These are phyloP conservation scores for Solenodon paradoxus DNA, from an alignment of 2,113 vertebrate species.

Conservation along the genomic window DNA sequence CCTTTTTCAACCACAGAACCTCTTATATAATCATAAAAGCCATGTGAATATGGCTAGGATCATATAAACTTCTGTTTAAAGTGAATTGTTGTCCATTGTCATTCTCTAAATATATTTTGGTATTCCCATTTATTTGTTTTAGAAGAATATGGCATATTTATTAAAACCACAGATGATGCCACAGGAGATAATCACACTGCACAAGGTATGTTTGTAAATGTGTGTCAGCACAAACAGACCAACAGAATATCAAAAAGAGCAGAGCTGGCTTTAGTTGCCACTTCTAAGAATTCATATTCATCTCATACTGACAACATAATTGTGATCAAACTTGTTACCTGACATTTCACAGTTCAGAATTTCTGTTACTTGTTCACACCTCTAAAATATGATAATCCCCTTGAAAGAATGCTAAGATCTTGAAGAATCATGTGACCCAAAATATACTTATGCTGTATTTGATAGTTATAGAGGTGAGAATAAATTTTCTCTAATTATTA, in stretches of 20 bases:
- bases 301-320: not conserved
- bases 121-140: slow-evolving; percentile 74
- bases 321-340: not conserved
- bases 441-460: not conserved
- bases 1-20: not conserved
- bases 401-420: not conserved
- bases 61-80: slow-evolving; percentile 38
- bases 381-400: not conserved
- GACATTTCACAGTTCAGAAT: not conserved
- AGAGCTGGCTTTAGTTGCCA: not conserved
- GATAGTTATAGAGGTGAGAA: not conserved
- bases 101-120: slow-evolving; percentile 48
- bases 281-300: not conserved
- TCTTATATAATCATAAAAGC: not conserved
- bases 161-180: slow-evolving; percentile 86
- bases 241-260: not conserved
- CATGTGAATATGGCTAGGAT: not conserved
- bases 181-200: slow-evolving; percentile 71
- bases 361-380: not conserved
- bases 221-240: not conserved
- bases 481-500: not conserved
- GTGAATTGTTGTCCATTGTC: slow-evolving; percentile 19
- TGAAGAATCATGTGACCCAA: slow-evolving; percentile 26
- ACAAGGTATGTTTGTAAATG: slow-evolving; percentile 75
- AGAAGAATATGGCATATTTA: slow-evolving; percentile 93